phyloP scores from a whole-genome alignment of 2,888 invertebrate species.

The Seira ritae region DNA sequence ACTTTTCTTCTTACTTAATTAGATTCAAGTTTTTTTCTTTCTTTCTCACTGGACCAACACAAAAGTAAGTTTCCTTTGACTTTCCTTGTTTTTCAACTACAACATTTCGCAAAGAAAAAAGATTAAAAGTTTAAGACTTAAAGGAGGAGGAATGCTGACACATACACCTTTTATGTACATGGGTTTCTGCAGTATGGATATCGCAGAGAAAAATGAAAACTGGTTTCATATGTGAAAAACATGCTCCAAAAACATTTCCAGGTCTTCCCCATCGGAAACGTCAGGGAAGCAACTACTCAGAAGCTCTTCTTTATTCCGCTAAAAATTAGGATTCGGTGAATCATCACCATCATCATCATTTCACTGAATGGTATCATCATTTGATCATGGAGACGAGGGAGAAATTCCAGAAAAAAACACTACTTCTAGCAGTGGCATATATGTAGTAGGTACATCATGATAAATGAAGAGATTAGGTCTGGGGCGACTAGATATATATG shows the following conservation, averaged over 20 bases:
- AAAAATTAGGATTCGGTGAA: neutral
- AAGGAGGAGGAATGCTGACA: no score
- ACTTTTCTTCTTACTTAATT: slow-evolving; percentile 13
- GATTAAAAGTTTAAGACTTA: neutral
- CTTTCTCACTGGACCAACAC: neutral
- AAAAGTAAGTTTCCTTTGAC: slow-evolving; percentile 4
- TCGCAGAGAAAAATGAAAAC: no score
- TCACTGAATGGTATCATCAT: neutral
- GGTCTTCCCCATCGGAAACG: neutral
- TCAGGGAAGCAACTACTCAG: neutral
- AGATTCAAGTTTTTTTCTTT: neutral
- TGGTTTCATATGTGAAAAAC: no score
- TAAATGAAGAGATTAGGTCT: slow-evolving; percentile 5
- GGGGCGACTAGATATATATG: neutral
- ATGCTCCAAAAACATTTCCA: no score
- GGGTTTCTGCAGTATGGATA: no score
- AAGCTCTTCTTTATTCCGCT: neutral
- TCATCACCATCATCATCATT: neutral
- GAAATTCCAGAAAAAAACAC: neutral
- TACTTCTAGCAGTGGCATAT: neutral
- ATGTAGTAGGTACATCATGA: neutral
- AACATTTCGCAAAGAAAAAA: slow-evolving; percentile 3
- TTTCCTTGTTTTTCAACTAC: neutral
- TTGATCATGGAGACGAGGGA: neutral
- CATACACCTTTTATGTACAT: no score